Evolutionary conservation across 2,888 invertebrate species (phyloP), one percentile per base, ranked within the genome.

Genomic region (Hydriomena furcata): DNA sequence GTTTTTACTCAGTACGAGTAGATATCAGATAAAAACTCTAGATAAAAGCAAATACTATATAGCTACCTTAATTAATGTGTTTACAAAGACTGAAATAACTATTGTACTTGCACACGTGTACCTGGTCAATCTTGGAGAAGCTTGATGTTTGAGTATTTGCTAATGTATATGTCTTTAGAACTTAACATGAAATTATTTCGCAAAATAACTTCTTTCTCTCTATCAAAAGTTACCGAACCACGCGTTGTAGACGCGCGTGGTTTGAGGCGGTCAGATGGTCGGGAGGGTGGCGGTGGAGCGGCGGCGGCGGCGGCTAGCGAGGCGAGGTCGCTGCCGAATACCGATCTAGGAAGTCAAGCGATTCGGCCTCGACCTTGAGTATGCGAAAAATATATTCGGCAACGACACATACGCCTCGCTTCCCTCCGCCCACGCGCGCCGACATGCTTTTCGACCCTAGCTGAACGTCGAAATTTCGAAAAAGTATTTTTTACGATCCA

Each of bases 291-390:
- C 58, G 48, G 53, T 45, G 41, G 46, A 46, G 28, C 28, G 20
- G 30, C 32, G 23, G 24, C 49, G 56, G 61, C 55, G 55, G 65
- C 61, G 58, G 60, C 65, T 60, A 61, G 71, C 66, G 32, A 28
- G 27, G 42, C 46, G 54, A 57, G 59, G 59, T 53, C 51, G 50
- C 57, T 50, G 53, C 55, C 53, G 57, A 68, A 66, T 63, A 62
- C 66, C 77, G 80, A 79, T 84, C 84, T 85, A 88, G 89, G 89
- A 90, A 90, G 87, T 88, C 82, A 84, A 88, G 73, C 76, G 76
- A 75, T 80, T 69, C 69, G 79, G 78, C 88, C 89, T 86, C 83
- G 85, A 86, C 87, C 88, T 88, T 89, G 84, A 73, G 60, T 73
- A 69, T 80, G 85, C 83, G 82, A 86, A 88, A 83, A 88, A 80